phyloP scores from a whole-genome alignment of 2,888 invertebrate genomes.

The Phalera bucephala region DNA sequence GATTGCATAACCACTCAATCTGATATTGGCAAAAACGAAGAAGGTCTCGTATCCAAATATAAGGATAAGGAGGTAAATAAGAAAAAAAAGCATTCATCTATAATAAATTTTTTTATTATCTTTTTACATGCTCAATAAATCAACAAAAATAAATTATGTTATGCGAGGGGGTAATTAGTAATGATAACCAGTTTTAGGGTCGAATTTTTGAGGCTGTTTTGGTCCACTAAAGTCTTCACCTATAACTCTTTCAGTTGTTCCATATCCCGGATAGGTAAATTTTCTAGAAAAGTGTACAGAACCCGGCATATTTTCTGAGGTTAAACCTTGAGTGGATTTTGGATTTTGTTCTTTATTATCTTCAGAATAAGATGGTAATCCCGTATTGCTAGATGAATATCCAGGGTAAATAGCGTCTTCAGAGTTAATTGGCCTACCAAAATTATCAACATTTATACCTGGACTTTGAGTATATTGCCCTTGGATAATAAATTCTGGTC shows the following conservation, averaged over 20 bases:
- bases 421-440: slow-evolving; percentile 17
- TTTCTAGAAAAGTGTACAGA: not conserved
- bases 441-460: slow-evolving; percentile 15
- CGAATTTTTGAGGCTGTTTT: slow-evolving; percentile 55
- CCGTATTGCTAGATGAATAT: not conserved
- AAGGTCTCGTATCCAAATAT: too few species aligned
- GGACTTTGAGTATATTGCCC: not conserved
- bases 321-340: not conserved
- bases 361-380: not conserved
- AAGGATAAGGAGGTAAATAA: too few species aligned
- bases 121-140: not conserved
- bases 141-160: slow-evolving; percentile 3
- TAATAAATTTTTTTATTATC: slow-evolving; percentile 4
- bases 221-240: slow-evolving; percentile 69
- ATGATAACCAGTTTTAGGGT: slow-evolving; percentile 60
- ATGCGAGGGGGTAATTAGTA: slow-evolving; percentile 45
- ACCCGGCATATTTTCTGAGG: not conserved
- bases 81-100: too few species aligned
- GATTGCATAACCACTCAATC: too few species aligned
- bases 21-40: too few species aligned
- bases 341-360: not conserved
- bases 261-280: slow-evolving; percentile 1
- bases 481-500: not conserved
- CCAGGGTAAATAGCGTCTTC: slow-evolving; percentile 4
- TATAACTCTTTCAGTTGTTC: slow-evolving; percentile 17